Base-by-base conservation (phyloP, 2,888 invertebrate genomes). In the Acanthoscelides obtectus region DNA sequence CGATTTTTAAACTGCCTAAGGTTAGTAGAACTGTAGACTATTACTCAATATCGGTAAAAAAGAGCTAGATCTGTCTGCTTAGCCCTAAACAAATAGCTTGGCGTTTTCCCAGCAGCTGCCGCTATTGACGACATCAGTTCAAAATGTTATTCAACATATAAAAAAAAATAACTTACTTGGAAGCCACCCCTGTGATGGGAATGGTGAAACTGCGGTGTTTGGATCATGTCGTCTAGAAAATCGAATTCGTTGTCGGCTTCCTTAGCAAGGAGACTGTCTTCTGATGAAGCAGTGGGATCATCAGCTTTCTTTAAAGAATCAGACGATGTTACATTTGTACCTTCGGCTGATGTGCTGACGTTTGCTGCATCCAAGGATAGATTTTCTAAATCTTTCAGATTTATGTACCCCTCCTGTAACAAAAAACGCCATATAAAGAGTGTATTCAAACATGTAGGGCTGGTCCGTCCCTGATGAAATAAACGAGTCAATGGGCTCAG, bases 141-240 rank as follows among this genome's bases (percentile, higher is more conserved):
- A n/a, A n/a, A n/a, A 25, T 64, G 19, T 20, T 21, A 8, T 66
- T 63, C 63, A 12, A 66, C 66, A 66, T 19, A 66, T 22, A 20
- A 17, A 66, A 21, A 8, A 12, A 22, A 69, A 20, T 8, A n/a
- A 85, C 87, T 86, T 84, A 94, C 94, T 90, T 92, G 93, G 84
- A 92, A 89, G 75, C 88, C 90, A 83, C 88, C 90, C 84, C 92
- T 90, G 82, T 91, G 87, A 79, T 88, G 88, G 78, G 88, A 87
- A 80, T 88, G 89, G 82, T 90, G 89, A 79, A 89, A 89, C 78
- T 89, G 89, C 76, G 90, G 88, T 76, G 90, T 89, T 84, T 90
- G 90, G 84, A 90, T 89, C 90, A 90, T 90, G 80, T 89, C 88
- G 81, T 86, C 85, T 80, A 87, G 81, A 67, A 87, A 83, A 78